Evolutionary conservation across 2,888 invertebrate species (phyloP).

Genomic region (Drosophila differens): DNA sequence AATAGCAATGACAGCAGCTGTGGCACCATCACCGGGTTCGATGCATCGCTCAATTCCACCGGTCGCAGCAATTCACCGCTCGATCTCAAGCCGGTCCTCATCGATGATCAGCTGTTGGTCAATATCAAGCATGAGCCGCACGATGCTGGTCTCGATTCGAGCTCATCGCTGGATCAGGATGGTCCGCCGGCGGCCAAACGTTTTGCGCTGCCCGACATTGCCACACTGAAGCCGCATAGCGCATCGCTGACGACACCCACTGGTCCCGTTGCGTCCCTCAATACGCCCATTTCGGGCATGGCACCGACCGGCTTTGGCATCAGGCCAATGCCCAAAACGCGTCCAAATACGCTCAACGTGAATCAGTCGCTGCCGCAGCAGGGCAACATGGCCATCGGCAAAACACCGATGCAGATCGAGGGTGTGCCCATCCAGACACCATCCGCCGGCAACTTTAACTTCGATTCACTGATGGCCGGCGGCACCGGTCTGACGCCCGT

Average conservation of each 20-base stretch:
- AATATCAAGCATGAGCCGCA: slow-evolving; percentile 80
- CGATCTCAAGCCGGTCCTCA: slow-evolving; percentile 83
- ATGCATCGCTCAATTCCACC: slow-evolving; percentile 80
- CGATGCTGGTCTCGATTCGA: slow-evolving; percentile 78
- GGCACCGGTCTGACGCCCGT: slow-evolving; percentile 96
- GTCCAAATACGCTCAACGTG: slow-evolving; percentile 90
- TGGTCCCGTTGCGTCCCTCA: slow-evolving; percentile 83
- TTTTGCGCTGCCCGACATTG: slow-evolving; percentile 83
- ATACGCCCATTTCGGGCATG: slow-evolving; percentile 83
- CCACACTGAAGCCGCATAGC: slow-evolving; percentile 67
- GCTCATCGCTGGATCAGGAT: slow-evolving; percentile 79
- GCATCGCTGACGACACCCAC: slow-evolving; percentile 81
- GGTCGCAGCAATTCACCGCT: slow-evolving; percentile 84
- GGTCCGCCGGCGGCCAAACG: slow-evolving; percentile 84
- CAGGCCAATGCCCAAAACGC: slow-evolving; percentile 85
- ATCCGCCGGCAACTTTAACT: slow-evolving; percentile 94
- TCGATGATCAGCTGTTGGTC: slow-evolving; percentile 71
- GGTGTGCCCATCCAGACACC: slow-evolving; percentile 95
- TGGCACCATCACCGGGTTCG: slow-evolving; percentile 76
- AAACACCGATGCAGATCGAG: slow-evolving; percentile 88
- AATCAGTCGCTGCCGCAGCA: slow-evolving; percentile 86
- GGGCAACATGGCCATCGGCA: slow-evolving; percentile 51
- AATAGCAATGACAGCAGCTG: slow-evolving; percentile 65
- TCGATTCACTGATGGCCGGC: slow-evolving; percentile 96
- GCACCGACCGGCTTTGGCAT: slow-evolving; percentile 71